Base-by-base conservation (phyloP, 1,140 invertebrate genomes). In the Platorchestia sp. region DNA sequence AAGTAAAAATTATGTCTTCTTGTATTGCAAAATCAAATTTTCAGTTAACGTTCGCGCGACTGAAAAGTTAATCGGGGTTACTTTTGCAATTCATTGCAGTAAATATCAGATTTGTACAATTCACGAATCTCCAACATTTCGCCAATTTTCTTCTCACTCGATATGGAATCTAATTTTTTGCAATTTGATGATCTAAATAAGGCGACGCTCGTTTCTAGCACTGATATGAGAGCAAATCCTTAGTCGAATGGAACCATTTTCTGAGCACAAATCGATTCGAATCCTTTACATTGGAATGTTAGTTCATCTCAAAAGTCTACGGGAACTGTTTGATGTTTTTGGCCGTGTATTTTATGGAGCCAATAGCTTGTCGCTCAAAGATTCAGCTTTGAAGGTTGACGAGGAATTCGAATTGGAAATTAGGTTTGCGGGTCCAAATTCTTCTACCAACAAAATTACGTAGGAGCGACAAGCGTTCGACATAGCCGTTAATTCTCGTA, bases 351-450 rank as follows among this genome's bases (percentile, higher is more conserved):
- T 93, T 93, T 45, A 93, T 47, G 19, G 91, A 45, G 45, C 45
- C 91, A 93, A 93, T 93, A 45, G 91, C 91, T 45, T 19, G 91
- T 45, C 91, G 45, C 91, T 93, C 40, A 93, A 45, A 93, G 45
- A 93, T 47, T 47, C 45, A 45, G 41, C 91, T 45, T 93, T 93
- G 91, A 93, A 93, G 91, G 36, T 93, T 93, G 91, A 45, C 43
- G 45, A 93, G 43, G 91, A 93, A 93, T 93, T 44, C 91, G 91
- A 93, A 93, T 93, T 93, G 91, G 45, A 93, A 93, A 93, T 93
- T 93, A 93, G 91, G 91, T 93, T 93, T 93, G 45, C 91, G 91
- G 91, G 41, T 45, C 45, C 45, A 47, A 93, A 93, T 93, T 93
- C 45, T 93, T 93, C 91, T 47, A 45, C 45, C 45, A 93, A 93